Evolutionary conservation across 2,888 invertebrate genomes (phyloP), one percentile per base, ranked within the genome.

Genomic region (Nomada goodeniana): DNA sequence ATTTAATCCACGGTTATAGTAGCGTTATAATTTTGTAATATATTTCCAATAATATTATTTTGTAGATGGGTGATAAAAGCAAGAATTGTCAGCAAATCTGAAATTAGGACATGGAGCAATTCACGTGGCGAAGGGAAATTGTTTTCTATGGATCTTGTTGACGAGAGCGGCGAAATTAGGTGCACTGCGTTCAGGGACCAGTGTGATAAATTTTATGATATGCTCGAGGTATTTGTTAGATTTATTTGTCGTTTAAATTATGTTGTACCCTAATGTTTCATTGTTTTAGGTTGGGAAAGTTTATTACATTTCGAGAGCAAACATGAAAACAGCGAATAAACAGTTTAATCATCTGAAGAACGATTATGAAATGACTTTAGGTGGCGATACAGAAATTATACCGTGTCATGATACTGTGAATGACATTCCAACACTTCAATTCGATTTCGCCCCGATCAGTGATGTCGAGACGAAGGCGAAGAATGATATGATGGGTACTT

Each of bases 321-420:
- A 95, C 63, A 94, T 99, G n/a, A 99, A 99, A 93, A 96, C 97
- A 1, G 99, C 99, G 0, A 99, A 99, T 94, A 99, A 98, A 92
- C 97, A 97, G 91, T 99, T 95, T 93, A 95, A 96, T 50, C 95
- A 95, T 53, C 93, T 98, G 9, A 97, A 97, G 86, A 98, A 99
- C 92, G 99, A 99, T 92, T 99, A 99, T 91, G 99, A 99, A 94
- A 97, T 99, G 96, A 97, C 98, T 1, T 96, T 99, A 91, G 96
- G 95, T 15, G 94, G 94, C 10, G 98, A 99, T 61, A 97, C 98
- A 0, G 95, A 94, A 89, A 91, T 96, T 1, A 90, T 93, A 15
- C 94, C 94, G 1, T 95, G 95, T 78, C 90, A 91, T 63, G 92
- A 94, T 18, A 86, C 87, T 13, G 92, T 94, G 0, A 92, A 94